Evolutionary conservation across 2,113 vertebrate genomes (phyloP), one percentile per base, ranked within the genome.

Genomic region (Atractosteus spatula): DNA sequence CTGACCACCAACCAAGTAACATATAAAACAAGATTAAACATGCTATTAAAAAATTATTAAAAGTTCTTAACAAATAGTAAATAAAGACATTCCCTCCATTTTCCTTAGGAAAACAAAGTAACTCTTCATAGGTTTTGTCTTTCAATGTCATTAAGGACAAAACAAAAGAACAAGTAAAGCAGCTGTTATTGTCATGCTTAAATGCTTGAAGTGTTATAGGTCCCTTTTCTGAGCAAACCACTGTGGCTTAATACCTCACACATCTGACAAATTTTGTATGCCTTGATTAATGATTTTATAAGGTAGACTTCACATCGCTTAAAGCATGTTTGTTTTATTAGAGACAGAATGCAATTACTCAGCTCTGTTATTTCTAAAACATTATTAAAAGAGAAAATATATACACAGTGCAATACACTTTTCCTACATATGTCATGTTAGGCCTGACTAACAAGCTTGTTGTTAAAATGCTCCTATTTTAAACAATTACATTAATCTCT

Each of bases 281-380:
- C 63, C 82, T 86, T 82, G 79, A 87, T 78, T 85, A 83, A 84
- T 77, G 67, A 75, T 75, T 69, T 70, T 79, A 61, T 75, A 72
- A 75, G 45, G 51, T 70, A 77, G 74, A 78, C 80, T 76, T 72
- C 68, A 69, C 61, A 71, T 74, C 71, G 69, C 64, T 79, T 77
- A 69, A 62, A 76, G 66, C 63, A 74, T 71, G 77, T 77, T 66
- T 68, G 72, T 43, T 65, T 68, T 29, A 80, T 59, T 76, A 78
- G 44, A 85, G 85, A 78, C 81, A 79, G 87, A 87, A 88, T 83
- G 69, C 78, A 76, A 82, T 88, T 88, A 87, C 76, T 51, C 10
- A 51, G 47, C 47, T 51, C 47, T 10, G 10, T 51, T 5, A 5
- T 51, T 51, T 51, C 47, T 51, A 10, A 51, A 51, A 51, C 47